A percentile compares a stretch with the other conserved stretches of the same genome.
Conservation (phyloP, 2,888 invertebrate genomes). For the Idaea aversata region DNA sequence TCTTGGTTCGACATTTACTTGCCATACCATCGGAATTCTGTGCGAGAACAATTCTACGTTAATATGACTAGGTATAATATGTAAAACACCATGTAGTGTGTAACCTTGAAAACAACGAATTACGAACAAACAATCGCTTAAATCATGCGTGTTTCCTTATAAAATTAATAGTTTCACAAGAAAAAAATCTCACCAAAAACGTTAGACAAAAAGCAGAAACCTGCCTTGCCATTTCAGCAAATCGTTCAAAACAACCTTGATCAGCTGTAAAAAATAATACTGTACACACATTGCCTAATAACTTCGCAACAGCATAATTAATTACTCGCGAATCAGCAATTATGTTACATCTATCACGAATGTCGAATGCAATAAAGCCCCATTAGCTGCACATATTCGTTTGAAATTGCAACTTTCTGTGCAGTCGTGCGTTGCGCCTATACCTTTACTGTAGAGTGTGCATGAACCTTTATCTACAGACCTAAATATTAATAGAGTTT, state of each 20-base stretch:
- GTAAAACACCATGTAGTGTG: conserved; percentile 17
- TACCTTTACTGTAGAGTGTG: not conserved
- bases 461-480: not conserved
- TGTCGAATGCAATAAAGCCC: conserved; percentile 34
- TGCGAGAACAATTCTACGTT: conserved; percentile 24
- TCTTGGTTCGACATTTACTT: conserved; percentile 43
- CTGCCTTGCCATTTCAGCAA: conserved; percentile 1
- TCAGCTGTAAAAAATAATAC: conserved; percentile 18
- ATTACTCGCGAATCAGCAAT: conserved; percentile 43
- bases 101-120: conserved; percentile 23
- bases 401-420: conserved; percentile 33
- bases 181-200: not conserved
- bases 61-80: conserved; percentile 26
- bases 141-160: not conserved
- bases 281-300: conserved; percentile 12
- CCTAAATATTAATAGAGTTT: not conserved
- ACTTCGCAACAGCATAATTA: conserved; percentile 35
- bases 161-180: not conserved
- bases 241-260: conserved; percentile 6
- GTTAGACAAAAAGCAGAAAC: not conserved
- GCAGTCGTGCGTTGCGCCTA: conserved; percentile 36
- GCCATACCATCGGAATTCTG: conserved; percentile 20
- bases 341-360: conserved; percentile 41
- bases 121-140: not conserved
- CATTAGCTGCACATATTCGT: conserved; percentile 37